Conservation (phyloP, 35 echinoderm and acorn worm genomes). For the Chiridota heheva region DNA sequence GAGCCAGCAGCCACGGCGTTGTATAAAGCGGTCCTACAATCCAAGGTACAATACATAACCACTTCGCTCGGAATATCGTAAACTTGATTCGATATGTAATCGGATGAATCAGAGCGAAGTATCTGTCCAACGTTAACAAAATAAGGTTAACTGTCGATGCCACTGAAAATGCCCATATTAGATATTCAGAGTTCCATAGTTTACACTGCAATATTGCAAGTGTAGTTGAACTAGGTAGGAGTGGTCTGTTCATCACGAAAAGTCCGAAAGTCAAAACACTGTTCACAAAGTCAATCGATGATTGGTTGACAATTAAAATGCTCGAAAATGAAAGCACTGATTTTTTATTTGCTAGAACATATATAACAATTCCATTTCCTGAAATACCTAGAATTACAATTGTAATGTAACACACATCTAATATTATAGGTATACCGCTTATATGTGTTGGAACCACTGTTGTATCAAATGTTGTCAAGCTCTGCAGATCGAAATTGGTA, state of each 20-base stretch:
- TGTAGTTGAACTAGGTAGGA: not conserved
- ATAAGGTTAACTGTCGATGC: conserved; percentile 84
- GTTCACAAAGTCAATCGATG: conserved; percentile 72
- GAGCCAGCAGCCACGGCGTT: conserved; percentile 66
- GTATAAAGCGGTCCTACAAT: conserved; percentile 62
- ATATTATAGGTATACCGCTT: no score
- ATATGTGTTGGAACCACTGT: no score
- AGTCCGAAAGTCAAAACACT: conserved; percentile 66
- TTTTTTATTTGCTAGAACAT: conserved; percentile 48
- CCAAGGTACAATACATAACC: conserved; percentile 67
- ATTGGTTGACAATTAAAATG: conserved; percentile 78
- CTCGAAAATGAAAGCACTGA: conserved; percentile 75
- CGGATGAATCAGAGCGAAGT: conserved; percentile 90
- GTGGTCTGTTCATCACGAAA: conserved; percentile 36
- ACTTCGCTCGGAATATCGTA: conserved; percentile 44
- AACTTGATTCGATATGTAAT: conserved; percentile 69
- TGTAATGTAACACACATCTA: no score
- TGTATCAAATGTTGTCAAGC: no score
- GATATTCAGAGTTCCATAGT: conserved; percentile 85
- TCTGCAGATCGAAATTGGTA: no score
- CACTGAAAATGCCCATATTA: conserved; percentile 75
- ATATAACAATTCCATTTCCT: conserved; percentile 79
- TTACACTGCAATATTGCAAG: conserved; percentile 54
- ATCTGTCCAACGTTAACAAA: conserved; percentile 73
- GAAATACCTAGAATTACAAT: conserved; percentile 67